Percentiles rank a stretch among this genome's conserved stretches.
Evolutionary conservation across 2,113 vertebrate species (phyloP).

Genomic region (Monopterus albus): DNA sequence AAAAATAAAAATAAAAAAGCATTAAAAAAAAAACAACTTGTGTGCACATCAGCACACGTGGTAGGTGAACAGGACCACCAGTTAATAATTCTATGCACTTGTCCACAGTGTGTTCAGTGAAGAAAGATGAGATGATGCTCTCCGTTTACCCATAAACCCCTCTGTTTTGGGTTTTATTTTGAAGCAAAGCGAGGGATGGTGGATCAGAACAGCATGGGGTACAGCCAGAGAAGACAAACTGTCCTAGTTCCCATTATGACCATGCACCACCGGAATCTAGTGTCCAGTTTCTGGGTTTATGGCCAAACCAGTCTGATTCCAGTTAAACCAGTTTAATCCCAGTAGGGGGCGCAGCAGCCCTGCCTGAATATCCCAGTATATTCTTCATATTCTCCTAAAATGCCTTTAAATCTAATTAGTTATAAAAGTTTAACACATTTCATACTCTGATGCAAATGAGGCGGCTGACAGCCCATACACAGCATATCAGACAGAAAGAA

Average conservation of each 20-base stretch:
- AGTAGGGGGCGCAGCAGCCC: constrained; percentile 76
- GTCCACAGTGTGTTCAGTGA: constrained; percentile 17
- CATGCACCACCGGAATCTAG: constrained; percentile 4
- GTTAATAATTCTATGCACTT: constrained; percentile 18
- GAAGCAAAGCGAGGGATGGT: neutral
- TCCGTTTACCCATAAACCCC: constrained; percentile 48
- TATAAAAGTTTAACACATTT: neutral
- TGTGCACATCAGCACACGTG: constrained; percentile 36
- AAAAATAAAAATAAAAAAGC: neutral
- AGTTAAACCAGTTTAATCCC: constrained; percentile 75
- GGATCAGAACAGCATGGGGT: constrained; percentile 6
- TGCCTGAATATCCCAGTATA: constrained; percentile 40
- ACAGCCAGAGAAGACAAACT: constrained; percentile 28
- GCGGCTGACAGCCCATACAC: neutral
- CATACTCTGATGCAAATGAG: neutral
- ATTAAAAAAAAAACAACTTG: constrained; percentile 12
- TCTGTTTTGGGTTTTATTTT: constrained; percentile 13
- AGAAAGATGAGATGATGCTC: neutral
- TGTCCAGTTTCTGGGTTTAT: constrained; percentile 20
- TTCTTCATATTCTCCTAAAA: constrained; percentile 29
- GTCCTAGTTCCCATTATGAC: constrained; percentile 31
- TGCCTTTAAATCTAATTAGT: constrained; percentile 11
- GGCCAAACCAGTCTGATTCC: constrained; percentile 63
- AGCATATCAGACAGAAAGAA: neutral
- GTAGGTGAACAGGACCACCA: constrained; percentile 17